phyloP scores from a whole-genome alignment of 2,888 invertebrate species.

The Drosophila seclusa region DNA sequence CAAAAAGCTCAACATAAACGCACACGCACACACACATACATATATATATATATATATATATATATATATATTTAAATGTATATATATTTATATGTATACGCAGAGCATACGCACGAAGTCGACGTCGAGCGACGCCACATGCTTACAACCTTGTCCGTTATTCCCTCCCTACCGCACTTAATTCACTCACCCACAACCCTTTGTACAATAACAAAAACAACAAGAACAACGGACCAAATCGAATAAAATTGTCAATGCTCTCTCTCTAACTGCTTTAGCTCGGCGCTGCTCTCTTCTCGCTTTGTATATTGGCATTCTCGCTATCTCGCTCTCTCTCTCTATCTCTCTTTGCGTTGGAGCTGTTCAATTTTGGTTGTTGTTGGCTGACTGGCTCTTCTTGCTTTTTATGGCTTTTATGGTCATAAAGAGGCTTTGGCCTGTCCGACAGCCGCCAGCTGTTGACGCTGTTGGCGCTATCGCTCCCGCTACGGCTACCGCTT shows the following conservation, averaged over 20 bases:
- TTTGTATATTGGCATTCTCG: conserved; percentile 19
- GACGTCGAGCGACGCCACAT: conserved; percentile 51
- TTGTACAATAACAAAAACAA: conserved; percentile 37
- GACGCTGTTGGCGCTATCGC: conserved; percentile 43
- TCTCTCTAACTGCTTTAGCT: conserved; percentile 21
- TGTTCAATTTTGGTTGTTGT: conserved; percentile 47
- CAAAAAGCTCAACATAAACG: conserved; percentile 42
- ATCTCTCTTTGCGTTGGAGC: conserved; percentile 33
- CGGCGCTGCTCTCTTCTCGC: conserved; percentile 37
- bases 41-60: conserved; percentile 9
- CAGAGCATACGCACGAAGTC: conserved; percentile 31
- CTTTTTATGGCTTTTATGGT: conserved; percentile 77
- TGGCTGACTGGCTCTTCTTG: conserved; percentile 60
- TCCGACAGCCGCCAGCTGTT: conserved; percentile 73
- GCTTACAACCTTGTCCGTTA: conserved; percentile 78
- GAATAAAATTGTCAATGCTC: conserved; percentile 61
- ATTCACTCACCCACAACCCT: conserved; percentile 51
- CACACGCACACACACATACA: conserved; percentile 7
- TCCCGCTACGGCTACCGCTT: conserved; percentile 56
- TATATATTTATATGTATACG: not conserved
- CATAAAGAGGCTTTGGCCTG: conserved; percentile 74
- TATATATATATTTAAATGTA: not conserved
- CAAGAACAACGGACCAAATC: conserved; percentile 42
- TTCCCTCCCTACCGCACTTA: conserved; percentile 40
- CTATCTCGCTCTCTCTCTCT: conserved; percentile 25